Evolutionary conservation across 1,140 invertebrate species (phyloP).

Genomic region (Batillaria attramentaria): DNA sequence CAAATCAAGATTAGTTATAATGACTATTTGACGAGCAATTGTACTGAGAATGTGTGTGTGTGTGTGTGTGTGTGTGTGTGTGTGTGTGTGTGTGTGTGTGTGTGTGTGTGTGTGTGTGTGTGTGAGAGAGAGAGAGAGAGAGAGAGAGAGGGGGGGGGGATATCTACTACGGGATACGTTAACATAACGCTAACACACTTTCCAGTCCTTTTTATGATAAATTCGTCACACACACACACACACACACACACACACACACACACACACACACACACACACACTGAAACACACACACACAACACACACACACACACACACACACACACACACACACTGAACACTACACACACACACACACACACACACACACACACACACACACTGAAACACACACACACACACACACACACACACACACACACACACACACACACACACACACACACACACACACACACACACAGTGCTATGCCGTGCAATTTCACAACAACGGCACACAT

Average conservation of each 20-base stretch:
- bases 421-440: slow-evolving; percentile 6
- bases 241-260: not conserved
- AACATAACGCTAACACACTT: not conserved
- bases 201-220: no score
- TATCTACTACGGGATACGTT: not conserved
- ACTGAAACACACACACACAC: not conserved
- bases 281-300: not conserved
- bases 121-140: not conserved
- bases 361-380: not conserved
- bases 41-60: not conserved
- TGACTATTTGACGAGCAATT: not conserved
- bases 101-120: not conserved
- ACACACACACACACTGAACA: not conserved
- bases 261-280: not conserved
- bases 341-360: not conserved
- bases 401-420: slow-evolving; percentile 3
- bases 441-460: not conserved
- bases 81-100: not conserved
- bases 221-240: not conserved
- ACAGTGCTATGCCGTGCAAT: no score
- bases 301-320: not conserved
- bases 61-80: slow-evolving; percentile 4
- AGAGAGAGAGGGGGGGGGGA: slow-evolving; percentile 5
- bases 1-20: not conserved
- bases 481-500: not conserved